A percentile compares a stretch with the other conserved stretches of the same genome.
Evolutionary conservation across 2,888 invertebrate genomes (phyloP).

Genomic region (Hyposoter didymator): DNA sequence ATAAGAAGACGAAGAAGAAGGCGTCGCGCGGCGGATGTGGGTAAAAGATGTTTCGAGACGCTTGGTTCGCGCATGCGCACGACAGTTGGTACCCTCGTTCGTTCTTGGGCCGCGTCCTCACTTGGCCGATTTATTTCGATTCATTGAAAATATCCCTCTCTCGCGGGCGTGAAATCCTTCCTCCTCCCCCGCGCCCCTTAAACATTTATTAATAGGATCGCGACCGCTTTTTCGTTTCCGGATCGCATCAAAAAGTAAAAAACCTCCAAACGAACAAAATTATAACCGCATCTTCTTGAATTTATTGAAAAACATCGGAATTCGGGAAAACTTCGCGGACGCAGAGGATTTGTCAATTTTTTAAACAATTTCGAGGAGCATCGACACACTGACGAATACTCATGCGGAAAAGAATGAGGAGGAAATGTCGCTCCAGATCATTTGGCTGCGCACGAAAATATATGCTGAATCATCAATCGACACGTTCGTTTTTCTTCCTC

Average conservation of each 20-base stretch:
- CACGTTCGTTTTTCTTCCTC: constrained; percentile 15
- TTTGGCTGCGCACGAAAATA: background rate
- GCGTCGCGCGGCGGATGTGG: constrained; percentile 76
- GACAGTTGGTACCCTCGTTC: constrained; percentile 34
- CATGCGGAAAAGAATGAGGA: background rate
- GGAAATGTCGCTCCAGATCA: background rate
- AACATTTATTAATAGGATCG: constrained; percentile 75
- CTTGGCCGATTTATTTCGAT: constrained; percentile 77
- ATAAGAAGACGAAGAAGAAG: constrained; percentile 65
- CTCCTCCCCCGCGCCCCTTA: background rate
- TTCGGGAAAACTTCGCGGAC: no score
- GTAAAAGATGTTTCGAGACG: constrained; percentile 69
- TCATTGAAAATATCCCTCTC: constrained; percentile 75
- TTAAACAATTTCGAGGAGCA: no score
- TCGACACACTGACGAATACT: no score
- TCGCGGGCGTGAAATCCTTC: constrained; percentile 36
- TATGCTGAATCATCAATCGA: constrained; percentile 4
- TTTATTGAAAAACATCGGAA: no score
- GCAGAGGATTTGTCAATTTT: no score
- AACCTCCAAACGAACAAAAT: constrained; percentile 20
- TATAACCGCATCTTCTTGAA: background rate
- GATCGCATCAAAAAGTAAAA: constrained; percentile 51
- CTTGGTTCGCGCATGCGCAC: constrained; percentile 72
- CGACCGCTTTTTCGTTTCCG: constrained; percentile 70
- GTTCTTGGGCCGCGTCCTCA: no score